These are phyloP conservation scores for Brachyalestes nurse DNA, from an alignment of 2,797 vertebrate genomes.

Conservation along the genomic window DNA sequence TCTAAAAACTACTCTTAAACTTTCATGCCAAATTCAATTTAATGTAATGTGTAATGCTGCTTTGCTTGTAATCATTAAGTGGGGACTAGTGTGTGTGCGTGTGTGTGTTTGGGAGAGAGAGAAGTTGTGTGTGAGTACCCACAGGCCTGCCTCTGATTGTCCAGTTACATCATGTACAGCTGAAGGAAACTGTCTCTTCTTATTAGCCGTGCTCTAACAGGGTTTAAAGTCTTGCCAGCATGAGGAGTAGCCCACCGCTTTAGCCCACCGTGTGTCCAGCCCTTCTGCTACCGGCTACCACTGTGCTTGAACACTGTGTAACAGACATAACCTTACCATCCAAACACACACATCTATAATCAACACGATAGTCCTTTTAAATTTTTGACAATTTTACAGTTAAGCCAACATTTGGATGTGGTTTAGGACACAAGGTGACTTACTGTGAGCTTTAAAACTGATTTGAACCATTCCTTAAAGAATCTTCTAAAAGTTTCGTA, in stretches of 20 bases:
- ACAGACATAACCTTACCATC: slow-evolving; percentile 4
- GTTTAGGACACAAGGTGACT: too few relatives aligned
- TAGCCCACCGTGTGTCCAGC: not conserved
- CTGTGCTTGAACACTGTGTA: not conserved
- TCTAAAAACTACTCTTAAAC: not conserved
- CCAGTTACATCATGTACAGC: slow-evolving; percentile 28
- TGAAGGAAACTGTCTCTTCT: slow-evolving; percentile 31
- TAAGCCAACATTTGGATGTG: too few relatives aligned
- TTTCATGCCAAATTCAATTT: not conserved
- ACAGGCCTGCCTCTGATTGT: slow-evolving; percentile 27
- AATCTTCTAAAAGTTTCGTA: too few relatives aligned
- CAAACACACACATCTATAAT: not conserved
- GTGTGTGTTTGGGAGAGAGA: not conserved
- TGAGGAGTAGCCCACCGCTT: slow-evolving; percentile 3
- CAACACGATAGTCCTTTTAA: too few relatives aligned
- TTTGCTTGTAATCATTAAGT: not conserved
- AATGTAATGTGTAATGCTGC: not conserved
- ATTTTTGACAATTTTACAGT: too few relatives aligned
- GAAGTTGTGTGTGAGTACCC: not conserved
- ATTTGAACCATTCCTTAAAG: too few relatives aligned
- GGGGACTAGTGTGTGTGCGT: not conserved
- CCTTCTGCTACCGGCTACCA: not conserved
- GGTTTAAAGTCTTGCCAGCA: slow-evolving; percentile 23
- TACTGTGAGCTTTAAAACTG: too few relatives aligned
- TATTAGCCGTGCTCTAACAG: slow-evolving; percentile 30